Percentiles rank a stretch among this genome's conserved stretches.
Conservation (phyloP, 2,888 invertebrate genomes). For the Drosophila testacea region DNA sequence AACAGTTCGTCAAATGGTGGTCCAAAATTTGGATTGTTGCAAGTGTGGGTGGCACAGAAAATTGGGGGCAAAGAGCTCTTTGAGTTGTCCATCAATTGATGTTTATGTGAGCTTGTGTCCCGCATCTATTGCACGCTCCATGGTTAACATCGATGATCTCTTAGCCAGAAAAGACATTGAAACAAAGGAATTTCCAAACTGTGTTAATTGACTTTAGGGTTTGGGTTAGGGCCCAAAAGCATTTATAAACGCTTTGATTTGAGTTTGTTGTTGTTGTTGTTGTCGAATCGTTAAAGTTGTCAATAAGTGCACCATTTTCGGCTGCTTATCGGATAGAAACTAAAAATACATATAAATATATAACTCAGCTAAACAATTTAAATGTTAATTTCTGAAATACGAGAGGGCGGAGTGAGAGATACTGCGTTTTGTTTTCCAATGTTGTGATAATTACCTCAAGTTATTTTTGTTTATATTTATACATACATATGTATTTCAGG, state of each 20-base stretch:
- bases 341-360: constrained; percentile 42
- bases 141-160: constrained; percentile 7
- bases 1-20: constrained; percentile 52
- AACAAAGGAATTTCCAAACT: constrained; percentile 45
- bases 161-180: constrained; percentile 24
- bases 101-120: constrained; percentile 34
- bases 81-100: constrained; percentile 38
- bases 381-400: constrained; percentile 66
- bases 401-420: constrained; percentile 9
- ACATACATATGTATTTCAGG: constrained; percentile 2
- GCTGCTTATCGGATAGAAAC: constrained; percentile 60
- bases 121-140: constrained; percentile 35
- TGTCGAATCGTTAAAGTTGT: constrained; percentile 74
- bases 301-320: constrained; percentile 82
- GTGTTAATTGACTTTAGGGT: constrained; percentile 54
- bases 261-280: constrained; percentile 47
- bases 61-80: constrained; percentile 12
- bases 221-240: constrained; percentile 57
- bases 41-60: constrained; percentile 47
- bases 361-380: constrained; percentile 63
- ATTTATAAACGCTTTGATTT: constrained; percentile 70
- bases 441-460: constrained; percentile 74
- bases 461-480: constrained; percentile 43
- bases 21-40: neutral
- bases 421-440: constrained; percentile 71